These are phyloP conservation scores for Drosophila subobscura DNA, from an alignment of 1,140 invertebrate genomes.

Conservation along the genomic window DNA sequence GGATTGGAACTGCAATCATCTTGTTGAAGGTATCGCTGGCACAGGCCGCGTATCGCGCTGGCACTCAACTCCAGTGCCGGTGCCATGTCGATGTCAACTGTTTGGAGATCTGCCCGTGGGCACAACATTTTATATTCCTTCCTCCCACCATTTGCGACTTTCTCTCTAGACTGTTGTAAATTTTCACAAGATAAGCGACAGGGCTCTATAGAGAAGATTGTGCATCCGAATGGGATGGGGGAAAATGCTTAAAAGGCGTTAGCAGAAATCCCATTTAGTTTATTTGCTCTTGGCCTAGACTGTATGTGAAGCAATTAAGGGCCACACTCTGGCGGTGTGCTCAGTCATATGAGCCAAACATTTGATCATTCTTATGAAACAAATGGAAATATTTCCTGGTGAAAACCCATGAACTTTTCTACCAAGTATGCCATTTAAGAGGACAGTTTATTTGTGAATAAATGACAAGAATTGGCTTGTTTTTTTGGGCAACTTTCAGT, in stretches of 20 bases:
- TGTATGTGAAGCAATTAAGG: constrained; percentile 24
- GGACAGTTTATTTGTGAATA: no score
- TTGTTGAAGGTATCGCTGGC: constrained; percentile 83
- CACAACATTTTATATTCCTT: constrained; percentile 42
- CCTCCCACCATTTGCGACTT: constrained; percentile 1
- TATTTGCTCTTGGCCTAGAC: constrained; percentile 35
- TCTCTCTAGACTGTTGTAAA: constrained; percentile 39
- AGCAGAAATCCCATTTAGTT: constrained; percentile 1
- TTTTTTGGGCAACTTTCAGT: no score
- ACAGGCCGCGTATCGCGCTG: constrained; percentile 82
- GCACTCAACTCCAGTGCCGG: constrained; percentile 84
- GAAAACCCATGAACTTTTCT: no score
- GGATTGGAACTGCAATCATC: constrained; percentile 44
- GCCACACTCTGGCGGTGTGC: constrained; percentile 13
- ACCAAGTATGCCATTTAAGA: no score
- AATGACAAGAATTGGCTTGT: no score
- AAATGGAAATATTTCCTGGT: no score
- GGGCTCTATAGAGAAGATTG: background rate
- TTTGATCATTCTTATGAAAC: constrained; percentile 5
- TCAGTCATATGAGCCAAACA: background rate
- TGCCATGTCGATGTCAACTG: constrained; percentile 73
- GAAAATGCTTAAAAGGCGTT: constrained; percentile 5
- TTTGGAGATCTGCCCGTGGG: background rate
- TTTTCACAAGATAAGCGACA: constrained; percentile 30
- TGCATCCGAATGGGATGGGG: background rate